Base-by-base conservation (phyloP, 2,888 invertebrate species). In the Tuta absoluta region DNA sequence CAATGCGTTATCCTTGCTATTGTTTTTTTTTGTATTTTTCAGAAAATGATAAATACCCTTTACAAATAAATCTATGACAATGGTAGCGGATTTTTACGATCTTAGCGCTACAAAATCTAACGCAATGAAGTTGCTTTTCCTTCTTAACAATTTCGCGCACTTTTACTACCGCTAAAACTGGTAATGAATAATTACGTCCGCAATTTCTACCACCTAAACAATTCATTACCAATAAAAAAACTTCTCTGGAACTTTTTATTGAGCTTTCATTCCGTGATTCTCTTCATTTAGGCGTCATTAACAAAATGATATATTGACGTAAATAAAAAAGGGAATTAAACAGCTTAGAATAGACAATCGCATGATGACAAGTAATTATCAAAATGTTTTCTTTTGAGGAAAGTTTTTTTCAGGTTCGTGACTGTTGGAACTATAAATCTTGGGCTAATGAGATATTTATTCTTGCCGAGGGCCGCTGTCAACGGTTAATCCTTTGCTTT, bases 311-410 rank as follows among this genome's bases (percentile, higher is more conserved):
- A 87, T 87, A 89, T 89, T 82, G 80, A 79, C 65, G 78, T 69
- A 79, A 85, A 87, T 86, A 88, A 87, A 89, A 86, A 78, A 74
- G 75, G 77, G 78, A 87, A 87, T 87, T 84, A 87, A 86, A 77
- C 79, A 78, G 77, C 76, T 79, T 79, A 83, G 78, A 86, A 89
- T 87, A 91, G 89, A 90, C 88, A 89, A 86, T 91, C 88, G 91
- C 91, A 91, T 91, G 91, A 82, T 87, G 86, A 79, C 84, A 88
- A 90, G 87, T 91, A 91, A 91, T 91, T 91, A 91, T 90, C 84
- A 86, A 84, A 87, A 79, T 73, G 81, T 77, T 85, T 85, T 81
- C 80, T 80, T 84, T 85, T 77, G 72, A 75, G 21, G 72, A 75
- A 87, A 87, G 74, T 85, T 89, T 89, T 86, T 87, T 80, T 78